Evolutionary conservation across 2,113 vertebrate species (phyloP).

Genomic region (Petrocephalus zakoni): DNA sequence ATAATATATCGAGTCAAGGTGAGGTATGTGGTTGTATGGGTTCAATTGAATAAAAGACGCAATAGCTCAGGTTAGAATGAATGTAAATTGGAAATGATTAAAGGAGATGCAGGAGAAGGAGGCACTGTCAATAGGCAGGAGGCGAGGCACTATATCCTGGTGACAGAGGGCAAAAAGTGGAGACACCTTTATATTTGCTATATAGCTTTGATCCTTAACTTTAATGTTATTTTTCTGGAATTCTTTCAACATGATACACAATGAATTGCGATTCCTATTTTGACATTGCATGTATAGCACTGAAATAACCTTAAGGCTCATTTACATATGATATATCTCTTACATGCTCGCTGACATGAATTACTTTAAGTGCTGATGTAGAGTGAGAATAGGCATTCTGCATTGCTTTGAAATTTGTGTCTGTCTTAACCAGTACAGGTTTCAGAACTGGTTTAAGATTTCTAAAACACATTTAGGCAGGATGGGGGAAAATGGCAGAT

Average conservation of each 20-base stretch:
- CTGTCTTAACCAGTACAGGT: neutral
- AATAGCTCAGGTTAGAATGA: neutral
- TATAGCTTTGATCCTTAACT: neutral
- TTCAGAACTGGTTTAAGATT: neutral
- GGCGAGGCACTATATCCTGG: constrained; percentile 38
- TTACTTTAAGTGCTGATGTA: neutral
- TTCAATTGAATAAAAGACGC: neutral
- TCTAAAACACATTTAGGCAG: neutral
- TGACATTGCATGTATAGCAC: neutral
- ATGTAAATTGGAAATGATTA: constrained; percentile 39
- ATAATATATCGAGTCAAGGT: neutral
- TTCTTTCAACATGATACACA: neutral
- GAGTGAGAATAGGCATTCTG: neutral
- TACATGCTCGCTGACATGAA: neutral
- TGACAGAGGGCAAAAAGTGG: constrained; percentile 11
- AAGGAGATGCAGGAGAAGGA: constrained; percentile 29
- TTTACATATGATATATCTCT: neutral
- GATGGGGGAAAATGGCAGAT: neutral
- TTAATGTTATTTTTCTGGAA: neutral
- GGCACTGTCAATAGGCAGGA: constrained; percentile 44
- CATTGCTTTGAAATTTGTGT: neutral
- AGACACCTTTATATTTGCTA: neutral
- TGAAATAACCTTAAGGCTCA: neutral
- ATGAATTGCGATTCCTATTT: neutral
- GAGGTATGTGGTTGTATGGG: neutral